Percentiles rank a stretch among this genome's conserved stretches.
phyloP scores from a whole-genome alignment of 2,888 invertebrate species.

The Cynaeus angustus region DNA sequence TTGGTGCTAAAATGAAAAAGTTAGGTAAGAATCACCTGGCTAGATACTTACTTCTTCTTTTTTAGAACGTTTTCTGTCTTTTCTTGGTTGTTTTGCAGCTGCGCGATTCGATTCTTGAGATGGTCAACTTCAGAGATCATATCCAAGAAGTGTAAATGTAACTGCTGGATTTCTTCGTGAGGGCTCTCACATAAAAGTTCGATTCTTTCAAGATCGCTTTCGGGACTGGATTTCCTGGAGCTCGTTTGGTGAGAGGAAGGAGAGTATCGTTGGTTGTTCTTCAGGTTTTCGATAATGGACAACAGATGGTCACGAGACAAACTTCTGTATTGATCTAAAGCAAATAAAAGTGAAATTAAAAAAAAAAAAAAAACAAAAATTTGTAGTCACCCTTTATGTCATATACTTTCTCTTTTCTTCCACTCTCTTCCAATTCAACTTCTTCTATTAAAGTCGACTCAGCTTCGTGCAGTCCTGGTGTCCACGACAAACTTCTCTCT shows the following conservation, averaged over 20 bases:
- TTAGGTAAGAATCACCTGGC: no score
- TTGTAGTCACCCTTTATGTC: constrained; percentile 25
- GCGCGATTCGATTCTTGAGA: constrained; percentile 42
- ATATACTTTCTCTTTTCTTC: neutral
- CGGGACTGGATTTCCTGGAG: constrained; percentile 48
- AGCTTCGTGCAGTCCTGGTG: constrained; percentile 19
- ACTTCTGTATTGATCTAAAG: constrained; percentile 39
- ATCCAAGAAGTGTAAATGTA: constrained; percentile 49
- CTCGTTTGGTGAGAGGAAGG: constrained; percentile 31
- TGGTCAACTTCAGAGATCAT: constrained; percentile 49
- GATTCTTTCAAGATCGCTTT: constrained; percentile 49
- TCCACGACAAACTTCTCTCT: constrained; percentile 28
- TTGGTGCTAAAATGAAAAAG: constrained; percentile 18
- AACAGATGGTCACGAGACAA: constrained; percentile 39
- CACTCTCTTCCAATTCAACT: neutral
- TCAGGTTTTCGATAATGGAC: constrained; percentile 46
- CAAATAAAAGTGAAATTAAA: no score
- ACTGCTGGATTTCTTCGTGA: constrained; percentile 51
- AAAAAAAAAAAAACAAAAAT: no score
- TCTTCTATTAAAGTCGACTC: constrained; percentile 18
- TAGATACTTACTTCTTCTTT: constrained; percentile 45
- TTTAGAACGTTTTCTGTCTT: constrained; percentile 44
- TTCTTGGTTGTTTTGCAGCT: constrained; percentile 43
- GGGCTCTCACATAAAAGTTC: constrained; percentile 47
- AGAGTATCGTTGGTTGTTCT: constrained; percentile 37